Base-by-base conservation (phyloP, 2,797 vertebrate genomes). In the Eulemur coronatus region DNA sequence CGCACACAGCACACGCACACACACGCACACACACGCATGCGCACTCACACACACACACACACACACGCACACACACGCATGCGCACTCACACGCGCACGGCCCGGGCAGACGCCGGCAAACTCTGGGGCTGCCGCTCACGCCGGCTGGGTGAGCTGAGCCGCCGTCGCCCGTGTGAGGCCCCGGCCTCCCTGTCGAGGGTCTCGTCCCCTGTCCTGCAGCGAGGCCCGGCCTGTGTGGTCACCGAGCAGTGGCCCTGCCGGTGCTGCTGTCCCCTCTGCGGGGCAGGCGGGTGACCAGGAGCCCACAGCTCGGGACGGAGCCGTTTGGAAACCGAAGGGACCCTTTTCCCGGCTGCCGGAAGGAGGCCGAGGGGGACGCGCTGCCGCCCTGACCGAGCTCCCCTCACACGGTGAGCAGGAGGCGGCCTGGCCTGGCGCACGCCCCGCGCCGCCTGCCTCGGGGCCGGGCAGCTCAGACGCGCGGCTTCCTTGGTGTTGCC, bases 41-140 rank as follows among this genome's bases (percentile, higher is more conserved):
- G 69, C 67, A 70, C 69, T 33, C 35, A 70, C 46, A 15, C 48
- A 50, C 48, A 50, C 52, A 55, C 52, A 18, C 7, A 7, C 52
- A 55, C 20, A 2, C 52, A 55, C 8, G 2, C 46, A 2, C 52
- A 22, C 18, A 55, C 55, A 41, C 69, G 26, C 61, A 28, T 13
- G 69, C 8, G 20, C 35, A 38, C 69, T 48, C 17, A 14, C 26
- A 3, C 1, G 17, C 0, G 1, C 35, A 41, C 38, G 12, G 38
- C 79, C 38, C 5, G 12, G 7, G 6, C 59, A 43, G 72, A 92
- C 88, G n/a, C 78, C 76, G 70, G 94, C 70, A 91, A 91, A 93
- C 48, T 82, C 78, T 48, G 92, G 95, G 35, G 50, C 86, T 8
- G 24, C 52, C 0, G 38, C 38, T 70, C 12, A 4, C 81, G 0